These are phyloP conservation scores for Microplitis manilae DNA, from an alignment of 2,888 invertebrate genomes.

Conservation along the genomic window DNA sequence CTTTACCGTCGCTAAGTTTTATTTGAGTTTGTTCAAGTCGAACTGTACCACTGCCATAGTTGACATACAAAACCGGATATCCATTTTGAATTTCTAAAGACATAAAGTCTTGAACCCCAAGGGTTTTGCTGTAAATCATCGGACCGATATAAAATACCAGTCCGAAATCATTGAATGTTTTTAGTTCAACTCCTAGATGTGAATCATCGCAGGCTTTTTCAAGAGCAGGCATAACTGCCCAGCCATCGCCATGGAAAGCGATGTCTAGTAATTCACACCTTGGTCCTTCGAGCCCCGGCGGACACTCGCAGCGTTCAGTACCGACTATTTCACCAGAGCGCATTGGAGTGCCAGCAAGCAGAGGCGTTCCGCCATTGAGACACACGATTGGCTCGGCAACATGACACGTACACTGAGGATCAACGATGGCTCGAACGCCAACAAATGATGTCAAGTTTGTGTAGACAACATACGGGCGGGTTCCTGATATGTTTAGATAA, in stretches of 20 bases:
- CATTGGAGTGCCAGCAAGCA: constrained; percentile 69
- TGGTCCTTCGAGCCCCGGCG: constrained; percentile 84
- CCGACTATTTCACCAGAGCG: constrained; percentile 51
- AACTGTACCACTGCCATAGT: constrained; percentile 89
- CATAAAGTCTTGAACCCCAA: constrained; percentile 89
- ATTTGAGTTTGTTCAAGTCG: constrained; percentile 80
- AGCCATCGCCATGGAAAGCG: constrained; percentile 92
- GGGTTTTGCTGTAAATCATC: constrained; percentile 76
- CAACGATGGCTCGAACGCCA: constrained; percentile 89
- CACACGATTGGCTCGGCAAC: constrained; percentile 76
- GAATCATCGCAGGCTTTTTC: constrained; percentile 90
- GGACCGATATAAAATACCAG: constrained; percentile 95
- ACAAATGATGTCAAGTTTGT: constrained; percentile 96
- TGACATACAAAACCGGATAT: constrained; percentile 85
- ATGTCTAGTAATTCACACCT: constrained; percentile 91
- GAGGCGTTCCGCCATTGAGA: constrained; percentile 82
- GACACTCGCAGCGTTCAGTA: constrained; percentile 82
- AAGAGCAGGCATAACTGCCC: constrained; percentile 89
- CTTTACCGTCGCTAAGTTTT: constrained; percentile 86
- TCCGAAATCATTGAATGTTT: constrained; percentile 83
- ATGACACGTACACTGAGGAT: constrained; percentile 84
- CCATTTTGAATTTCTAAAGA: constrained; percentile 89
- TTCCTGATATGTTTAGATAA: constrained; percentile 80
- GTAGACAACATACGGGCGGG: constrained; percentile 84
- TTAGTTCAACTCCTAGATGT: constrained; percentile 80